Percentiles rank a stretch among this genome's conserved stretches.
These are phyloP conservation scores for Monarcha castaneiventris DNA, from an alignment of 2,113 vertebrate species.

Conservation along the genomic window DNA sequence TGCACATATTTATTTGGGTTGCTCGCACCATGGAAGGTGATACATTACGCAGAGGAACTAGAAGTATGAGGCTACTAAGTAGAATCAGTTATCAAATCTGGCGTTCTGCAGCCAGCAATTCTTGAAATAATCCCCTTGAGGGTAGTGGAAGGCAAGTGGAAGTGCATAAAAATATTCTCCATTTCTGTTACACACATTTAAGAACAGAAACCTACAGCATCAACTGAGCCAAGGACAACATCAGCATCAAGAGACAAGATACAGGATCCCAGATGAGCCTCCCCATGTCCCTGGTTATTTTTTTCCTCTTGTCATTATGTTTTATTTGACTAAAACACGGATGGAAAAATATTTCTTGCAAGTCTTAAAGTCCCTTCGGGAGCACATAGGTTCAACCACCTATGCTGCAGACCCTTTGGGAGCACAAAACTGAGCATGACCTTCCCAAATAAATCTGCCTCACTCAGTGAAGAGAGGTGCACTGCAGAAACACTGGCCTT, in stretches of 20 bases:
- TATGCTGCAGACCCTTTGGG: background rate
- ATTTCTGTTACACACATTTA: background rate
- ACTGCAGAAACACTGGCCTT: background rate
- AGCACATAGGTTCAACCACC: background rate
- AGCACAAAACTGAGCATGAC: background rate
- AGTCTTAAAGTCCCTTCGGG: background rate
- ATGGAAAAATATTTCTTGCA: background rate
- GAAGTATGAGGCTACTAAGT: background rate
- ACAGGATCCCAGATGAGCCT: background rate
- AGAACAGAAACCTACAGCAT: background rate
- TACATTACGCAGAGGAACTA: background rate
- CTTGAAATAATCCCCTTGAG: background rate
- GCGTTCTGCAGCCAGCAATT: background rate
- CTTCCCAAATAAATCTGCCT: background rate
- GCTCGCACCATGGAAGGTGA: background rate
- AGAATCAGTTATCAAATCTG: background rate
- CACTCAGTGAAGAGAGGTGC: background rate
- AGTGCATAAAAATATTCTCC: background rate
- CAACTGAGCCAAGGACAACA: background rate
- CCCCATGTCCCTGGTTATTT: accelerated
- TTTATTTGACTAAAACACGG: background rate
- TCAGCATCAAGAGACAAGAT: background rate
- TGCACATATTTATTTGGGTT: background rate
- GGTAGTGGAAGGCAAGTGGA: background rate
- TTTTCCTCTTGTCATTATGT: background rate